A percentile compares a stretch with the other conserved stretches of the same genome.
Conservation (phyloP, 64 coral and sea anemone species). For the Montipora capricornis region DNA sequence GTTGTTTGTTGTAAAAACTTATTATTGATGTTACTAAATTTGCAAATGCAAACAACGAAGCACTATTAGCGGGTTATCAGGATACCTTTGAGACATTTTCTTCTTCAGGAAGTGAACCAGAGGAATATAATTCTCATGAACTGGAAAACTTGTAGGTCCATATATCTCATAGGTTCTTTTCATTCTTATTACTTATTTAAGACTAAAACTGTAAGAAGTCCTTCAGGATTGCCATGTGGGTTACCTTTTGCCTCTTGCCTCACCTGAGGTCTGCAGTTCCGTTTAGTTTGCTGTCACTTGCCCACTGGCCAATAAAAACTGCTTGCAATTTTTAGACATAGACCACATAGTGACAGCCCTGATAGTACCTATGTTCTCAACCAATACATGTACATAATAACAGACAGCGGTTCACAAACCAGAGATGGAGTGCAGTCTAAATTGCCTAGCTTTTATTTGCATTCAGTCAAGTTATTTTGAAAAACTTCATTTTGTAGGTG, state of each 20-base stretch:
- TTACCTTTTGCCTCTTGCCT: conserved; percentile 14
- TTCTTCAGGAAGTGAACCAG: neutral
- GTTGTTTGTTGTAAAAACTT: too few relatives aligned
- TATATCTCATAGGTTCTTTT: neutral
- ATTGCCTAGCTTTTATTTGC: too few relatives aligned
- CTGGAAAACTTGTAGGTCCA: conserved; percentile 10
- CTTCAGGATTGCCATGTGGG: neutral
- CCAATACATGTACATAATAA: too few relatives aligned
- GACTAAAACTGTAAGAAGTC: conserved; percentile 10
- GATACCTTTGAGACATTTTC: neutral
- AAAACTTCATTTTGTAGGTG: too few relatives aligned
- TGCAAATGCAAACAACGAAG: too few relatives aligned
- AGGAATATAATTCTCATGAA: conserved; percentile 5
- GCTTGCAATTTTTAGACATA: conserved; percentile 4
- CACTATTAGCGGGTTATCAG: too few relatives aligned
- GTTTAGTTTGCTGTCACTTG: neutral
- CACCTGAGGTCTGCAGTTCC: conserved; percentile 7
- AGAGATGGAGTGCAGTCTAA: too few relatives aligned
- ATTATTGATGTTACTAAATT: too few relatives aligned
- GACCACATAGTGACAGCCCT: neutral
- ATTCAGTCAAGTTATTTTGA: too few relatives aligned
- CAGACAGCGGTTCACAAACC: too few relatives aligned
- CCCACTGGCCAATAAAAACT: neutral
- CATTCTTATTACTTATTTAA: conserved; percentile 17
- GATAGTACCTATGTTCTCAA: too few relatives aligned